Evolutionary conservation across 1,140 invertebrate species (phyloP).

Genomic region (Drosophila cardini): DNA sequence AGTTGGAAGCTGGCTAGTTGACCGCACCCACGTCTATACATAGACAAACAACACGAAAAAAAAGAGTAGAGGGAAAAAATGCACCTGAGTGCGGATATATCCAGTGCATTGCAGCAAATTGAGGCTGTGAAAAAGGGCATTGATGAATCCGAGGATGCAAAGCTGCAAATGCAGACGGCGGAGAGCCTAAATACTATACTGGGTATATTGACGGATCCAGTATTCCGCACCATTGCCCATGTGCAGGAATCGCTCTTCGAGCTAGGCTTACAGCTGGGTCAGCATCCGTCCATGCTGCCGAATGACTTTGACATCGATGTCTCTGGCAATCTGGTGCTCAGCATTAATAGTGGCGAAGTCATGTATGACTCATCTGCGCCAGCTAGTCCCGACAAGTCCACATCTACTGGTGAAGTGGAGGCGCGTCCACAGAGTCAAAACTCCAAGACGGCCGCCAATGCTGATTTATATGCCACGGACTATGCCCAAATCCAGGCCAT

Average conservation of each 20-base stretch:
- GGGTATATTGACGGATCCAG: conserved; percentile 95
- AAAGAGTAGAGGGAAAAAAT: conserved; percentile 52
- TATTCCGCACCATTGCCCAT: conserved; percentile 95
- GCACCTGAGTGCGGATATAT: conserved; percentile 86
- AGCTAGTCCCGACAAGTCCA: conserved; percentile 75
- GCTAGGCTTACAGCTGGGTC: conserved; percentile 91
- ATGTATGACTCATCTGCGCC: conserved; percentile 85
- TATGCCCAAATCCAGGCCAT: conserved; percentile 98
- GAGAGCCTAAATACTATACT: conserved; percentile 95
- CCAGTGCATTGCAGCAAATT: conserved; percentile 91
- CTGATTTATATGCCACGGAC: conserved; percentile 94
- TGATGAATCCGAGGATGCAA: conserved; percentile 90
- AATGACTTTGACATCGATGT: conserved; percentile 94
- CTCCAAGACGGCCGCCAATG: conserved; percentile 84
- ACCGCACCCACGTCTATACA: conserved; percentile 48
- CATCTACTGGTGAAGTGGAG: conserved; percentile 85
- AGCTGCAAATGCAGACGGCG: conserved; percentile 90
- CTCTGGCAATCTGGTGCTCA: conserved; percentile 87
- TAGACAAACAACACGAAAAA: too few species aligned
- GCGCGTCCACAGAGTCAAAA: conserved; percentile 84
- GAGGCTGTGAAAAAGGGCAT: conserved; percentile 92
- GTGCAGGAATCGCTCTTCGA: conserved; percentile 94
- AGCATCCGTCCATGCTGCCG: conserved; percentile 96
- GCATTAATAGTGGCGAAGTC: conserved; percentile 86
- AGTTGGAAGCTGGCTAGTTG: conserved; percentile 31